Base-by-base conservation (phyloP, 2,797 vertebrate species). In the Gymnothorax reevesii region DNA sequence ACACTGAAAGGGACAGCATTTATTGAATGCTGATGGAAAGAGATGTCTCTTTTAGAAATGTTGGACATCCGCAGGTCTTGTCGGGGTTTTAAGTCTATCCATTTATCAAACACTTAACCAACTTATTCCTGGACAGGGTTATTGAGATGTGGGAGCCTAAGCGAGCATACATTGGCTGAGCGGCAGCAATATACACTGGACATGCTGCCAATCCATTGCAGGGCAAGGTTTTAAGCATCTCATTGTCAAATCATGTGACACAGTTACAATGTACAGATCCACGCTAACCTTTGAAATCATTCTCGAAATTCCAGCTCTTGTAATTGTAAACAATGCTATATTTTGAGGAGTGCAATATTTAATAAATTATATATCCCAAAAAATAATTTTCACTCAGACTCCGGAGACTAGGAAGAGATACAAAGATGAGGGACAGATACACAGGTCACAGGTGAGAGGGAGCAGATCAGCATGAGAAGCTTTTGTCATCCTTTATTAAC, bases 401-500 rank as follows among this genome's bases (percentile, higher is more conserved):
- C 33, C 33, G 1, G 2, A 42, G 33, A 42, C 33, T 42, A 42
- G 33, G 33, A 42, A 42, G 33, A 42, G 33, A 42, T 42, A 42
- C 33, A 42, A 42, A 42, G 20, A 55, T 54, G 20, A 22, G 52
- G 8, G 4, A 55, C 1, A 4, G 73, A 22, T 55, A 6, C 17
- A 80, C 22, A 15, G 77, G 49, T 54, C 17, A 55, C 54, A 54
- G 20, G 20, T 55, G 7, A 80, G 49, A 80, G 55, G n/a, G 52
- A 80, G 77, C 49, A 22, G 55, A 42, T 6, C 42, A 20, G 49
- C 42, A 79, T 1, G 22, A 88, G 91, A 92, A 85, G 92, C 94
- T 94, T 95, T 94, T 92, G 93, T 95, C 95, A 95, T 96, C 93
- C 96, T 97, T 97, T 97, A 97, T 96, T 97, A 96, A 97, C 95